Evolutionary conservation across 2,113 vertebrate genomes (phyloP), one percentile per base, ranked within the genome.

Genomic region (Ceyx cyanopectus): DNA sequence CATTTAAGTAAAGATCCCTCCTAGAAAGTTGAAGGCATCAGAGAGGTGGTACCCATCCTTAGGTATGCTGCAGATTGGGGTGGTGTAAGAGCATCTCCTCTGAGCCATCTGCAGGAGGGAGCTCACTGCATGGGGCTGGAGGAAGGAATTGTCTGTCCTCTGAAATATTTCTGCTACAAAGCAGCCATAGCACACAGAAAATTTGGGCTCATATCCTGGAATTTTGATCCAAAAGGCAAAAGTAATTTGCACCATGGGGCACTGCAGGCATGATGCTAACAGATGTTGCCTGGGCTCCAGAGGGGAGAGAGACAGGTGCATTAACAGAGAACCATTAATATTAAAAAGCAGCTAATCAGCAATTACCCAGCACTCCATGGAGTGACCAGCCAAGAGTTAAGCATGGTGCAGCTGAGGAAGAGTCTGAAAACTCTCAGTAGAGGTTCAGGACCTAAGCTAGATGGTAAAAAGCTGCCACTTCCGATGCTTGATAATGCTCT

Each of bases 271-370:
- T 22, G 22, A 20, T 7, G 9, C 57, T 80, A 81, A 84, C 40
- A 86, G 65, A 29, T 88, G 27, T 65, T 9, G 61, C 41, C 40
- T 12, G 3, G 34, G 26, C 57, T 86, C 69, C 45, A 77, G 34
- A 57, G 40, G 30, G 15, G 29, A 78, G 34, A 84, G 40, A 77
- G 51, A 46, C 37, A 3, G 4, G 73, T 1, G 6, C 24, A 9
- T 69, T 89, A 89, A 87, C 69, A 57, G 83, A 92, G 84, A 91
- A 27, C 60, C 50, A 88, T 91, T 94, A 87, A 94, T 92, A 91
- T 46, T 87, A 86, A 88, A 92, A 77, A 92, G 63, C 89, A 67
- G 43, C 91, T 96, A 89, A 95, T 93, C 74, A 85, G 46, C 40
- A 87, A 87, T 94, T 89, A 87, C 32, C 29, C 26, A 12, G 43